These are phyloP conservation scores for Eufriesea mexicana DNA, from an alignment of 1,140 invertebrate genomes.

Conservation along the genomic window DNA sequence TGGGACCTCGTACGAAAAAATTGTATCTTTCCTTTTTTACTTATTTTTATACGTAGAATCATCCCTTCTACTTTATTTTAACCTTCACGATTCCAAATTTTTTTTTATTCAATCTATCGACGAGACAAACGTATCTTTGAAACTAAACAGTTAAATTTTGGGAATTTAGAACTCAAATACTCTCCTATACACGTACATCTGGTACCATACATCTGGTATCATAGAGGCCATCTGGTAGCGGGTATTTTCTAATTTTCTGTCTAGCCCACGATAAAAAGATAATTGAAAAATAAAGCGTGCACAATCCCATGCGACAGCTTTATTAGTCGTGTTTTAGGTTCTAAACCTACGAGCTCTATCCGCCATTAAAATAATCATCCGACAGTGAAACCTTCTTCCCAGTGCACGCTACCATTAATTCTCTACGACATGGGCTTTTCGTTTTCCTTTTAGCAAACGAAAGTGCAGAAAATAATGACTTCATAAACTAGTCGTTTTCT, in stretches of 20 bases:
- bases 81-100: too few relatives aligned
- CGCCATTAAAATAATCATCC: background rate
- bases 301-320: background rate
- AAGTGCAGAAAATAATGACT: background rate
- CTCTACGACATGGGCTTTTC: background rate
- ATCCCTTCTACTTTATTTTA: too few relatives aligned
- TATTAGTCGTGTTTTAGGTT: background rate
- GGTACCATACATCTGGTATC: too few relatives aligned
- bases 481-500: background rate
- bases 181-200: too few relatives aligned
- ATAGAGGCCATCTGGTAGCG: too few relatives aligned
- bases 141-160: too few relatives aligned
- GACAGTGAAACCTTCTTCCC: background rate
- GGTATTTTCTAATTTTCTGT: background rate
- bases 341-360: background rate
- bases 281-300: background rate
- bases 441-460: constrained; percentile 9
- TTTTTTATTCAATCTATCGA: too few relatives aligned
- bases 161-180: too few relatives aligned
- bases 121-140: too few relatives aligned
- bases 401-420: background rate
- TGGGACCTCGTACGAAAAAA: too few relatives aligned
- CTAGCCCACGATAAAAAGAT: background rate
- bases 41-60: too few relatives aligned
- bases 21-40: too few relatives aligned